These are phyloP conservation scores for Mythimna loreyi DNA, from an alignment of 2,888 invertebrate genomes.

Conservation along the genomic window DNA sequence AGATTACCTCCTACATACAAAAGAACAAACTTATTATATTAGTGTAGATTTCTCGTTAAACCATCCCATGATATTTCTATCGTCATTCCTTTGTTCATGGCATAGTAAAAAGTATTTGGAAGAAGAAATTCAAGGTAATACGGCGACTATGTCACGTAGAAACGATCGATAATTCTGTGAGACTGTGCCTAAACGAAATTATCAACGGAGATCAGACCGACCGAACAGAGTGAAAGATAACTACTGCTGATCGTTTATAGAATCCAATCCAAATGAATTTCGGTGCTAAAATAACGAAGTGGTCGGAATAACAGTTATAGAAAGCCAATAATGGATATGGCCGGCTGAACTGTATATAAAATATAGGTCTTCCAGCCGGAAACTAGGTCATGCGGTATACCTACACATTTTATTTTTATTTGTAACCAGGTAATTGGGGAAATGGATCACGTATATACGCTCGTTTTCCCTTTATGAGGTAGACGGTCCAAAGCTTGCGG, in stretches of 20 bases:
- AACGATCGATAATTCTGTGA: neutral
- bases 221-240: neutral
- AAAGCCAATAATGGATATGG: constrained; percentile 30
- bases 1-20: too few relatives aligned
- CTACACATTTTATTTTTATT: constrained; percentile 30
- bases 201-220: neutral
- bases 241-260: constrained; percentile 5
- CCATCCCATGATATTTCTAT: too few relatives aligned
- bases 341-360: constrained; percentile 28
- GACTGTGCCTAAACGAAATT: constrained; percentile 1
- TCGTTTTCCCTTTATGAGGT: constrained; percentile 12
- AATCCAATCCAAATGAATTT: constrained; percentile 19
- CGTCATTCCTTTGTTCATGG: neutral
- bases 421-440: constrained; percentile 18
- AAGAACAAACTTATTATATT: too few relatives aligned
- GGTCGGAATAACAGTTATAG: constrained; percentile 20
- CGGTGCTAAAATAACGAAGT: constrained; percentile 30
- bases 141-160: neutral
- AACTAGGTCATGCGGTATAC: constrained; percentile 34
- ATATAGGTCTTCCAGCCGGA: constrained; percentile 33
- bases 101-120: neutral
- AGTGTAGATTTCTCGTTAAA: too few relatives aligned
- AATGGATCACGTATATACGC: constrained; percentile 34
- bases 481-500: constrained; percentile 7
- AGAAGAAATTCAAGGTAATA: neutral